Base-by-base conservation (phyloP, 2,797 vertebrate species). In the Petrocephalus schoutedeni region DNA sequence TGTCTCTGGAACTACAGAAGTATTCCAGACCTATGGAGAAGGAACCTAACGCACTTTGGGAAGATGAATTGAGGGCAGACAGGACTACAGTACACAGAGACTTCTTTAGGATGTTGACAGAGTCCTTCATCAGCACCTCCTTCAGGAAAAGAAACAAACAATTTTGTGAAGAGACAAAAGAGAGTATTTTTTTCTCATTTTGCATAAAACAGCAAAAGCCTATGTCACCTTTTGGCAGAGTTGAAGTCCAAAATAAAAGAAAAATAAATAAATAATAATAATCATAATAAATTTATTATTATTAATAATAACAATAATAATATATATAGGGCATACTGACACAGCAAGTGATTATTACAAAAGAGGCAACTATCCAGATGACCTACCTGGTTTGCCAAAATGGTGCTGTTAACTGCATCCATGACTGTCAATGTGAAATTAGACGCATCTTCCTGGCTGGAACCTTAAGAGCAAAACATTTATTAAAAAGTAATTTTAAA, bases 1-100 rank as follows among this genome's bases (percentile, higher is more conserved):
- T 94, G 89, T 89, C 84, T 45, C 95, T 95, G 83, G 94, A 92
- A 14, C 12, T 85, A 91, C 96, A 96, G 92, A 95, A 95, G 12
- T 86, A 89, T 88, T 90, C n/a, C 85, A 93, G 8, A 2, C 89
- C 89, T 0, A 85, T 36, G 67, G 36, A 71, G 28, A 94, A 0
- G 0, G 88, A 1, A 64, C 87, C 64, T 2, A 84, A 2, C 2
- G 80, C 74, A 57, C 64, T 41, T 8, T 28, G 19, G 0, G 89
- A 87, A 2, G 88, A 91, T 0, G n/a, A 19, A 89, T 94, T 93
- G 0, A 94, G 64, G 85, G 90, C 49, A 61, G 93, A 90, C 88
- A 94, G 89, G 21, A 85, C 87, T 14, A 93, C 0, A 1, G 88
- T 80, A 89, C 96, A 96, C 53, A 95, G 1, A 28, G 89, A 89